Base-by-base conservation (phyloP, 2,113 vertebrate genomes). In the Corapipo altera region DNA sequence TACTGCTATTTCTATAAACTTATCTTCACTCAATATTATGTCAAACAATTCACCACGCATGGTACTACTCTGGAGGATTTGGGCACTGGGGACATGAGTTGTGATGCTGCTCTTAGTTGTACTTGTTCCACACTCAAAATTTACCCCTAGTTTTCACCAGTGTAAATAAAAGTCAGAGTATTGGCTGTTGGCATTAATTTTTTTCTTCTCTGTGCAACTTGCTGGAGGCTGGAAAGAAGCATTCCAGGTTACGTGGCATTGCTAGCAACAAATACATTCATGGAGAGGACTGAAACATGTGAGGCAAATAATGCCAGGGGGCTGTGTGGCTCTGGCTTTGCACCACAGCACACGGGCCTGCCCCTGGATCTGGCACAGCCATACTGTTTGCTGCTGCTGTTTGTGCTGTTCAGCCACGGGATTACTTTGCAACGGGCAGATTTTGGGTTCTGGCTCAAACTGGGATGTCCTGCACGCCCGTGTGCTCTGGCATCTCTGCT, bases 321-420 rank as follows among this genome's bases (percentile, higher is more conserved):
- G 1, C 20, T 39, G 18, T 5, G 24, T 37, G 59, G 48, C 51
- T 12, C 9, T 51, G 22, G 9, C 35, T 64, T 37, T 49, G 48
- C 65, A 22, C 33, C 30, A 5, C 0, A 27, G 20, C 33, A 32
- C 0, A 0, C 5, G 2, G 61, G 23, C 43, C 65, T 67, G 32
- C 18, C 27, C 24, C 28, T 16, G n/a, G 8, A 1, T 27, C 37
- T 71, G 44, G 11, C 23, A 8, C 11, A 78, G 16, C 43, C 10
- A 0, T 27, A 1, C 5, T 23, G 8, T 39, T 74, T 48, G 35
- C 46, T 81, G 72, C 83, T 76, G n/a, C 54, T 57, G 0, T 44
- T 57, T 46, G 20, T 28, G 5, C 14, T 39, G 23, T 33, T 33
- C 17, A 5, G 10, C 35, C 43, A 3, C 22, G 28, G 54, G 28